Evolutionary conservation across 2,888 invertebrate species (phyloP).

Genomic region (Pogonocherus hispidulus): DNA sequence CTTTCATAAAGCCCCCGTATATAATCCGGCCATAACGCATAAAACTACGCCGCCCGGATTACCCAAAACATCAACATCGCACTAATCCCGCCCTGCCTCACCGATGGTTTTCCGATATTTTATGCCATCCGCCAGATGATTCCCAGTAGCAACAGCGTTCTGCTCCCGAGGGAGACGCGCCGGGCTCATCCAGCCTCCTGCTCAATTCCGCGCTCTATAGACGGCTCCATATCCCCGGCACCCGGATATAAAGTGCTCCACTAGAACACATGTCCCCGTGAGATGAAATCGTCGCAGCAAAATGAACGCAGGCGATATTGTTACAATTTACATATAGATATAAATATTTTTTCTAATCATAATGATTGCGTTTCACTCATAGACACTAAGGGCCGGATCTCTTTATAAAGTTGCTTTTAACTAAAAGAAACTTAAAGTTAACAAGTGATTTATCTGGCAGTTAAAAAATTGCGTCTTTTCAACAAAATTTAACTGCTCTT

Average conservation of each 20-base stretch:
- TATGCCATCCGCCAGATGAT: slow-evolving; percentile 63
- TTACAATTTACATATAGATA: too few species aligned
- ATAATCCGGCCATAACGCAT: background rate
- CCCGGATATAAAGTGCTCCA: slow-evolving; percentile 24
- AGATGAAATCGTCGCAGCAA: background rate
- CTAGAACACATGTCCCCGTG: slow-evolving; percentile 30
- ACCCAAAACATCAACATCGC: background rate
- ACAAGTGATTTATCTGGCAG: too few species aligned
- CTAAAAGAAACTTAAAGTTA: too few species aligned
- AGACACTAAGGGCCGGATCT: too few species aligned
- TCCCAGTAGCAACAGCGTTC: slow-evolving; percentile 48
- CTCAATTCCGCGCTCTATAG: slow-evolving; percentile 35
- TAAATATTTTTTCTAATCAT: too few species aligned
- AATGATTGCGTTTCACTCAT: too few species aligned
- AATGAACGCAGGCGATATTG: too few species aligned
- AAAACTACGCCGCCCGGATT: slow-evolving; percentile 1
- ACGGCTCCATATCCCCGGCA: slow-evolving; percentile 10
- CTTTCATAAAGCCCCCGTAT: background rate
- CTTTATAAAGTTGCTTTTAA: too few species aligned
- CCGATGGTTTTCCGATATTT: slow-evolving; percentile 63
- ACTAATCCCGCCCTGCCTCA: slow-evolving; percentile 52
- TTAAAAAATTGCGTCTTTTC: too few species aligned
- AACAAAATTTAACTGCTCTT: too few species aligned
- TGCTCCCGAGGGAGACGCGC: slow-evolving; percentile 55
- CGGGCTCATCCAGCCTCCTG: slow-evolving; percentile 38